A percentile compares a stretch with the other conserved stretches of the same genome.
phyloP scores from a whole-genome alignment of 1,140 invertebrate genomes.

The Ephestia elutella region DNA sequence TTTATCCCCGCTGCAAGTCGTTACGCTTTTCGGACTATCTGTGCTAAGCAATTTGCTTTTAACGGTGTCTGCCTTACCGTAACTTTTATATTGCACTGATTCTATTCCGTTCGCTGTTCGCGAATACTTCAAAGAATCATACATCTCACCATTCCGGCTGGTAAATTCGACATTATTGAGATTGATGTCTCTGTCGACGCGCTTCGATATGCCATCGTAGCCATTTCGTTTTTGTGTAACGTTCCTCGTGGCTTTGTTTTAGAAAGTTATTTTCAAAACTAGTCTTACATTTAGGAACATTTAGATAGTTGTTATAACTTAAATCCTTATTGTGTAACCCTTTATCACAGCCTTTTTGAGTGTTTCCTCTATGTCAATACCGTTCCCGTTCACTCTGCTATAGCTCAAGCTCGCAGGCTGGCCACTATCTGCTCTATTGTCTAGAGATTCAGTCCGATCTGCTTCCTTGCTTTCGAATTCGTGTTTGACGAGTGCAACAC shows the following conservation, averaged over 20 bases:
- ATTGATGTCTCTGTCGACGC: slow-evolving; percentile 59
- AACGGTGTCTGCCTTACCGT: slow-evolving; percentile 64
- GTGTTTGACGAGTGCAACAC: slow-evolving; percentile 58
- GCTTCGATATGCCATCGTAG: slow-evolving; percentile 52
- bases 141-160: slow-evolving; percentile 58
- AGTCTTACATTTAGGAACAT: slow-evolving; percentile 73
- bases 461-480: slow-evolving; percentile 63
- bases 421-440: slow-evolving; percentile 44
- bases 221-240: slow-evolving; percentile 63
- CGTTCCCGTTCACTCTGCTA: slow-evolving; percentile 52
- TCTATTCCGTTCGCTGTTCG: slow-evolving; percentile 66
- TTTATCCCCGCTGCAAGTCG: slow-evolving; percentile 64
- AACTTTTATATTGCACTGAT: slow-evolving; percentile 66
- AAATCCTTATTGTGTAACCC: slow-evolving; percentile 66
- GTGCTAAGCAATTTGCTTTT: slow-evolving; percentile 66
- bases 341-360: slow-evolving; percentile 70
- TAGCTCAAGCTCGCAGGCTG: slow-evolving; percentile 53
- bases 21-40: slow-evolving; percentile 65
- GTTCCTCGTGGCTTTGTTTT: slow-evolving; percentile 61
- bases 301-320: slow-evolving; percentile 61
- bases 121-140: slow-evolving; percentile 70
- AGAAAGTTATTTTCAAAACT: slow-evolving; percentile 71
- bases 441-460: slow-evolving; percentile 39
- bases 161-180: slow-evolving; percentile 61
- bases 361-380: slow-evolving; percentile 63